A percentile compares a stretch with the other conserved stretches of the same genome.
Conservation (phyloP, 2,797 vertebrate genomes). For the Coreius guichenoti region DNA sequence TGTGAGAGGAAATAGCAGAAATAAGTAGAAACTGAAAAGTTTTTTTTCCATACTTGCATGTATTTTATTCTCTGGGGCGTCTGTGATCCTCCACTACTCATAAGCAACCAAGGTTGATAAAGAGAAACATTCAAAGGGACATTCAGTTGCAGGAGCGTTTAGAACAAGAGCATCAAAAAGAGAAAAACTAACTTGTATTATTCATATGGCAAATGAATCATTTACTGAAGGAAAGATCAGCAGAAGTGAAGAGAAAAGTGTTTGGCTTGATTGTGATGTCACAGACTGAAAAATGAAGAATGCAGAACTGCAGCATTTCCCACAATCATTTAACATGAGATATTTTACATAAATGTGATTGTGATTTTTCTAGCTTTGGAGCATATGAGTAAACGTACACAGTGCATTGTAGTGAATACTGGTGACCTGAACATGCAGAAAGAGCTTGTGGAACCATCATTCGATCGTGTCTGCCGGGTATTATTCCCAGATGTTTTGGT, state of each 20-base stretch:
- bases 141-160: background rate
- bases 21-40: constrained; percentile 18
- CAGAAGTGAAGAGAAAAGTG: background rate
- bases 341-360: background rate
- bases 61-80: constrained; percentile 21
- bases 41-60: constrained; percentile 6
- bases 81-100: background rate
- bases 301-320: background rate
- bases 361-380: constrained; percentile 16
- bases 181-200: background rate
- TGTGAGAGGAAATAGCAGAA: background rate
- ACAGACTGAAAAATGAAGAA: background rate
- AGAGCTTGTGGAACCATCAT: background rate
- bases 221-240: constrained; percentile 10
- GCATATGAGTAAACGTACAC: constrained; percentile 20
- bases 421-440: constrained; percentile 48
- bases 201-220: background rate
- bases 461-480: background rate
- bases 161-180: background rate
- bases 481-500: constrained; percentile 14
- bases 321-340: background rate
- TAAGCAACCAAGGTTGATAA: background rate
- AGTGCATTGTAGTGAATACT: constrained; percentile 29
- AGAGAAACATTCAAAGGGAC: background rate
- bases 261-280: background rate